phyloP scores from a whole-genome alignment of 2,113 vertebrate genomes.

The Nyctereutes procyonoides region DNA sequence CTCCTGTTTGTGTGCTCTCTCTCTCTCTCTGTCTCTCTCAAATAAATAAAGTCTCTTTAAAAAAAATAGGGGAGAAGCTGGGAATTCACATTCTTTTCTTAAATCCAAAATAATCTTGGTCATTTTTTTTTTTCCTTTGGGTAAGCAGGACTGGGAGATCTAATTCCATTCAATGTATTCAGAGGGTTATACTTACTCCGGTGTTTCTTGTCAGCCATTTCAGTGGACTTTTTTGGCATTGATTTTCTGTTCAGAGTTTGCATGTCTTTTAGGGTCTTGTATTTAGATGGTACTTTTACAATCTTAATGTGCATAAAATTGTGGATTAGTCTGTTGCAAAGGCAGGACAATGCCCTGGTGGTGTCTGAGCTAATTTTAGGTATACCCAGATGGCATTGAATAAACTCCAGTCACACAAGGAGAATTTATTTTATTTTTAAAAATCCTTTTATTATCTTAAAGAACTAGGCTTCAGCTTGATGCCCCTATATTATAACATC shows the following conservation, averaged over 20 bases:
- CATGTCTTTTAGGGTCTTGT: not conserved
- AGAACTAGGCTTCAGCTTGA: not conserved
- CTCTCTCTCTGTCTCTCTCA: not conserved
- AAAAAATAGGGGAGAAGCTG: not conserved
- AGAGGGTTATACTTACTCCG: not conserved
- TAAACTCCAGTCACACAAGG: not conserved
- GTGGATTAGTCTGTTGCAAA: not conserved
- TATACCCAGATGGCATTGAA: not conserved
- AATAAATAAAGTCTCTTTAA: not conserved
- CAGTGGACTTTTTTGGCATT: not conserved
- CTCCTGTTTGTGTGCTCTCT: not conserved
- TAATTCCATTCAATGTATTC: not conserved
- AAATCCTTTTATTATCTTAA: not conserved
- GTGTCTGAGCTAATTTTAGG: not conserved
- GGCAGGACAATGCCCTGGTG: not conserved
- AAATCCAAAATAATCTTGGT: not conserved
- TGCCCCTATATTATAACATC: not conserved
- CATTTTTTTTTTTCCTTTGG: not conserved
- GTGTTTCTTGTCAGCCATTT: not conserved
- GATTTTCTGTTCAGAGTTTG: not conserved
- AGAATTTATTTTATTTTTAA: not conserved
- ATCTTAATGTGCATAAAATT: not conserved
- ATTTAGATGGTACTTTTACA: not conserved
- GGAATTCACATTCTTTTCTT: not conserved
- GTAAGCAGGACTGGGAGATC: not conserved